Evolutionary conservation across 2,888 invertebrate species (phyloP).

Genomic region (Chydorus sphaericus): DNA sequence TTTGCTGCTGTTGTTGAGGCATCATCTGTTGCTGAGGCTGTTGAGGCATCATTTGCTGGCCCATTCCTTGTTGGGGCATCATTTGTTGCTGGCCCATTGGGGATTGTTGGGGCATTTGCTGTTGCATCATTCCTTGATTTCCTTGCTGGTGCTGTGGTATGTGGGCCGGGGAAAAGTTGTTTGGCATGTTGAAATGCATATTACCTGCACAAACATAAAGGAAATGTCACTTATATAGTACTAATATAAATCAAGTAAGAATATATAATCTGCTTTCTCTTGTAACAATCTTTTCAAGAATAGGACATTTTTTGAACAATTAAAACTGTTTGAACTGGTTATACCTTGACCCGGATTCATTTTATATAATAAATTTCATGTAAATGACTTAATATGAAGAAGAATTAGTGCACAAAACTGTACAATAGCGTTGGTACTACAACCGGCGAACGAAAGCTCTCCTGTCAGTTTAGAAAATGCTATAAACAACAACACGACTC

Average conservation of each 20-base stretch:
- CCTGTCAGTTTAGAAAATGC: no score
- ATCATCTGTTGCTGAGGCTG: constrained; percentile 18
- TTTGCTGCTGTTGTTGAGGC: no score
- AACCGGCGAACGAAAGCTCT: no score
- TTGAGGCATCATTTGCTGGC: constrained; percentile 22
- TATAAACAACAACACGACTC: no score
- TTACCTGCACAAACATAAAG: background rate
- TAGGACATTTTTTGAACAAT: background rate
- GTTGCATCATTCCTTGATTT: background rate
- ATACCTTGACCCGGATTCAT: background rate
- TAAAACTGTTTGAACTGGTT: background rate
- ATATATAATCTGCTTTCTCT: no score
- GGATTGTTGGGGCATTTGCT: background rate
- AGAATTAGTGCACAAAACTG: background rate
- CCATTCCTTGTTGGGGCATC: no score
- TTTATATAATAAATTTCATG: background rate
- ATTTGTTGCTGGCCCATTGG: background rate
- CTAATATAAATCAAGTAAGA: background rate
- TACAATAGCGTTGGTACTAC: no score
- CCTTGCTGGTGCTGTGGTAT: background rate
- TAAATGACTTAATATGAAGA: background rate
- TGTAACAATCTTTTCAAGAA: background rate
- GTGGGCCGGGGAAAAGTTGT: background rate
- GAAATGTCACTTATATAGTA: background rate
- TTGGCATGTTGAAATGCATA: constrained; percentile 1